Evolutionary conservation across 2,797 vertebrate species (phyloP).

Genomic region (Gephyroberyx darwinii): DNA sequence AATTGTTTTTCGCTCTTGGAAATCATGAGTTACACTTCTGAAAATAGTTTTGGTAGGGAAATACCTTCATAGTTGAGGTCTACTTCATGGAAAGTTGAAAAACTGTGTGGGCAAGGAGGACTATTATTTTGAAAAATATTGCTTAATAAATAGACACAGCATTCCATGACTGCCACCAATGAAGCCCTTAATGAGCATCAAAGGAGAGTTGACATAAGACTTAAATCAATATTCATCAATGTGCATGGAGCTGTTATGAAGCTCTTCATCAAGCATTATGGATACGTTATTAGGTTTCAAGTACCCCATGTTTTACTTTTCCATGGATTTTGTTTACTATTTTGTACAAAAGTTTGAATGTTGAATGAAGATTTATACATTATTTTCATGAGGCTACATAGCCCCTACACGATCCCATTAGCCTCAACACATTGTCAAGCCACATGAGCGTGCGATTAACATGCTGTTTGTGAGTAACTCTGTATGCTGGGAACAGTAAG

Average conservation of each 20-base stretch:
- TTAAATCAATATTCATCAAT: slow-evolving; percentile 6
- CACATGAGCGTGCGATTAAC: slow-evolving; percentile 38
- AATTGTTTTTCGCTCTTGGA: too few species aligned
- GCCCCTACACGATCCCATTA: slow-evolving; percentile 48
- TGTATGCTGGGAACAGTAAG: slow-evolving; percentile 13
- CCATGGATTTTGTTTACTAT: slow-evolving; percentile 29
- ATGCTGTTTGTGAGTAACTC: slow-evolving; percentile 43
- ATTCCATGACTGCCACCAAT: too few species aligned
- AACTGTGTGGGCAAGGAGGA: neutral
- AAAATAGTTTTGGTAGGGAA: too few species aligned
- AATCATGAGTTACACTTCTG: too few species aligned
- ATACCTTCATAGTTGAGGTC: neutral
- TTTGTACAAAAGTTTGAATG: slow-evolving; percentile 22
- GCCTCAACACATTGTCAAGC: slow-evolving; percentile 35
- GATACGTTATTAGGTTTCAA: slow-evolving; percentile 25
- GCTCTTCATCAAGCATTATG: slow-evolving; percentile 7
- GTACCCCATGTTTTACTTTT: slow-evolving; percentile 18
- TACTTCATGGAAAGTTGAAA: neutral
- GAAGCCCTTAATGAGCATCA: too few species aligned
- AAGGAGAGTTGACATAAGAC: neutral
- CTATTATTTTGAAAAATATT: neutral
- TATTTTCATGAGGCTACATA: slow-evolving; percentile 54
- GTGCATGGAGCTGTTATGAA: slow-evolving; percentile 3
- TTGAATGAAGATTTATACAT: slow-evolving; percentile 43
- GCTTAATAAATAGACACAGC: neutral